Conservation (phyloP, 1,140 invertebrate genomes). For the Drosophila baimaii region DNA sequence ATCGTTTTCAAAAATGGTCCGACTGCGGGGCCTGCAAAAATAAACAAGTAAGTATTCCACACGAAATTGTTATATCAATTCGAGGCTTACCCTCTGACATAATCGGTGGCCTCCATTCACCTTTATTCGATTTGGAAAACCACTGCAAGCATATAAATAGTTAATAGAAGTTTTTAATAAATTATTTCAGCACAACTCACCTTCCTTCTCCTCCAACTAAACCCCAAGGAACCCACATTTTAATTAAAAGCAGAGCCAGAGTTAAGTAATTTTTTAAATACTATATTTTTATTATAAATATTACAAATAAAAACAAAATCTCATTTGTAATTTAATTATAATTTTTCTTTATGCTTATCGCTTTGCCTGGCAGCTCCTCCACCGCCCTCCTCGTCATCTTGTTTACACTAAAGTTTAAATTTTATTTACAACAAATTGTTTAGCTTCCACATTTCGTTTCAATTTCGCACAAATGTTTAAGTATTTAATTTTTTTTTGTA, state of each 20-base stretch:
- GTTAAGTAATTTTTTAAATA: slow-evolving; percentile 83
- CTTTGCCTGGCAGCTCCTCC: slow-evolving; percentile 53
- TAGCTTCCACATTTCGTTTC: slow-evolving; percentile 68
- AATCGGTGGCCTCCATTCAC: slow-evolving; percentile 40
- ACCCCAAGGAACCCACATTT: neutral
- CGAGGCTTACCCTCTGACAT: slow-evolving; percentile 42
- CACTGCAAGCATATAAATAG: slow-evolving; percentile 9
- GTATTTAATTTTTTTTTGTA: slow-evolving; percentile 49
- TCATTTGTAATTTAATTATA: slow-evolving; percentile 83
- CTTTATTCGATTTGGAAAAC: neutral
- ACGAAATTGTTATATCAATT: slow-evolving; percentile 32
- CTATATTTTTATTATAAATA: slow-evolving; percentile 84
- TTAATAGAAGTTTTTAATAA: neutral
- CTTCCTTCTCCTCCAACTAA: neutral
- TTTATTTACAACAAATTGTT: slow-evolving; percentile 84
- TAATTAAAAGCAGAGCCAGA: neutral
- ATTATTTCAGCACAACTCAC: neutral
- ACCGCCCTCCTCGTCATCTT: slow-evolving; percentile 34
- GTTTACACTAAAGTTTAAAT: slow-evolving; percentile 79
- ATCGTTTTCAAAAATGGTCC: slow-evolving; percentile 78
- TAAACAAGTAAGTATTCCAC: slow-evolving; percentile 18
- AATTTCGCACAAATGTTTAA: slow-evolving; percentile 61
- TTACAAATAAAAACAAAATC: slow-evolving; percentile 84
- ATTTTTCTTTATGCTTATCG: slow-evolving; percentile 68
- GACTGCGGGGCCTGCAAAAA: slow-evolving; percentile 44